phyloP scores from a whole-genome alignment of 2,797 vertebrate genomes.

The Staurois parvus region DNA sequence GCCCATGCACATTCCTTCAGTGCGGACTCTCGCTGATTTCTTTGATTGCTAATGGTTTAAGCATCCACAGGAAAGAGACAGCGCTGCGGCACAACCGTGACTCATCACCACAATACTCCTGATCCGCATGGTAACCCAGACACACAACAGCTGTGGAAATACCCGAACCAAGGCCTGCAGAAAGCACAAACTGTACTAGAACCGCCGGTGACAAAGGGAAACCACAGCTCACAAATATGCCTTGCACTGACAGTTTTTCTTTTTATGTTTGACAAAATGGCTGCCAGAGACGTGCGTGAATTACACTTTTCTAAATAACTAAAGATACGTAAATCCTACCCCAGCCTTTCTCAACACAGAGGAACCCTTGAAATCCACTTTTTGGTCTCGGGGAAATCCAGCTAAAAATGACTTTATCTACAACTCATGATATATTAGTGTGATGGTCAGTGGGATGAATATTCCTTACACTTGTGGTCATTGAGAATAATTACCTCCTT shows the following conservation, averaged over 20 bases:
- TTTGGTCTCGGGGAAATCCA: too few relatives aligned
- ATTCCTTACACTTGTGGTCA: too few relatives aligned
- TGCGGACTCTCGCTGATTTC: constrained; percentile 39
- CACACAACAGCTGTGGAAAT: constrained; percentile 41
- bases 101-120: constrained; percentile 38
- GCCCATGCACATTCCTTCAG: constrained; percentile 13
- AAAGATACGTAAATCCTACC: too few relatives aligned
- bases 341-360: too few relatives aligned
- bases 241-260: background rate
- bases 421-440: too few relatives aligned
- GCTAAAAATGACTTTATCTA: too few relatives aligned
- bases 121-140: constrained; percentile 43
- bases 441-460: too few relatives aligned
- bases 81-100: constrained; percentile 33
- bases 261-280: background rate
- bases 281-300: too few relatives aligned
- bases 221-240: background rate
- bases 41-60: constrained; percentile 46
- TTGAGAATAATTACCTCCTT: too few relatives aligned
- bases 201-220: background rate
- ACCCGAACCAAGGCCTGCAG: constrained; percentile 13
- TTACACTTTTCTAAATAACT: too few relatives aligned
- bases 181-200: constrained; percentile 27
- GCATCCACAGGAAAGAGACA: constrained; percentile 49
- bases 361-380: too few relatives aligned